Conservation (phyloP, 2,113 vertebrate genomes). For the Phalacrocorax brasilianus region DNA sequence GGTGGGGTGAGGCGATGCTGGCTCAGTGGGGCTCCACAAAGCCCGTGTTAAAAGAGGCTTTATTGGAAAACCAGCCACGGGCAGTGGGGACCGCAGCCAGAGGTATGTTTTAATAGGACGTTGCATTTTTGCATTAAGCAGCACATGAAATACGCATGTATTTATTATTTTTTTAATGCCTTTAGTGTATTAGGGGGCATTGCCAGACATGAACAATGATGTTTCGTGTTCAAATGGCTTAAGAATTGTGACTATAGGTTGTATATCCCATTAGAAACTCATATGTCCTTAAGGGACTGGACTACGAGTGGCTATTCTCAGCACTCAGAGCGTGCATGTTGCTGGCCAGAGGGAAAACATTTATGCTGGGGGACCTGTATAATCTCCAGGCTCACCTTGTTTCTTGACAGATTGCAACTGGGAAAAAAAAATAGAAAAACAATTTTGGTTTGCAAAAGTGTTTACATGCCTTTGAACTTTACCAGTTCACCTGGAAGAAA, state of each 20-base stretch:
- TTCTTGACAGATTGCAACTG: neutral
- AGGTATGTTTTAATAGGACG: neutral
- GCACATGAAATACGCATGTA: neutral
- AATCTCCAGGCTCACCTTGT: neutral
- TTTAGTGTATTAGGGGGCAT: neutral
- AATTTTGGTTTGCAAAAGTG: neutral
- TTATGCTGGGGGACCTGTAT: neutral
- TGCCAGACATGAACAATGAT: neutral
- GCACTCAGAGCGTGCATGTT: neutral
- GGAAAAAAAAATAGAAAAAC: neutral
- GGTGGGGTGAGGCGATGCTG: neutral
- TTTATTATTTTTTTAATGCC: neutral
- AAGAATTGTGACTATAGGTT: neutral
- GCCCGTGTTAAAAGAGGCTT: rapidly evolving
- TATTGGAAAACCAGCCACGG: neutral
- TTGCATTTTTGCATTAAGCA: neutral
- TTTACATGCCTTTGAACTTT: neutral
- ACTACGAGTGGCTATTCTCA: neutral
- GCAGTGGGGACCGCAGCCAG: neutral
- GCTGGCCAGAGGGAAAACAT: neutral
- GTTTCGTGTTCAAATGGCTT: neutral
- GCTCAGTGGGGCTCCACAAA: neutral
- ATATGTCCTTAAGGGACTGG: too few relatives aligned
- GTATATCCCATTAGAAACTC: neutral
- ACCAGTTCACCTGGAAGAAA: neutral